Evolutionary conservation across 1,140 invertebrate genomes (phyloP), one percentile per base, ranked within the genome.

Genomic region (Sinonovacula constricta): DNA sequence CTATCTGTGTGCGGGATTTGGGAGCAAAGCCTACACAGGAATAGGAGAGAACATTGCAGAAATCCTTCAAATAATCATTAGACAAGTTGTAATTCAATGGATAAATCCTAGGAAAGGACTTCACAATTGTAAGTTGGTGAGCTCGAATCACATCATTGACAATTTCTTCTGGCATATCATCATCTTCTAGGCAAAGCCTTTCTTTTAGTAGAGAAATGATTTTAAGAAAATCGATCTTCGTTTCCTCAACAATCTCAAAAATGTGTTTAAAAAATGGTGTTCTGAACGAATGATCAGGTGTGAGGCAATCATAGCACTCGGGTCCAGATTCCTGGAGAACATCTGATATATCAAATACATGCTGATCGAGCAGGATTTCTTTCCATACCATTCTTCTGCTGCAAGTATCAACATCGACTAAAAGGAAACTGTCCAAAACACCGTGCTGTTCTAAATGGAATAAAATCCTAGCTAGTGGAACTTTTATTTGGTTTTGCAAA

Each of bases 21-120:
- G 14, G 2, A 3, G 18, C 12, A 56, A 34, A 15, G 26, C 10
- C 5, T 51, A 28, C 26, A 0, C 36, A 18, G 7, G 5, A n/a
- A 39, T 62, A 53, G 1, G 75, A 78, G n/a, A 49, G 26, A 7
- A 69, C n/a, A 70, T 69, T 70, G 49, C 66, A 78, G 33, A 69
- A 78, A 56, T 78, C 75, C 12, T 34, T 34, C 3, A 69, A 34
- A 24, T 78, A 78, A n/a, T 78, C 75, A 0, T 31, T 49, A n/a
- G 28, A 22, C 28, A 69, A 36, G n/a, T 0, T 26, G 30, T 30
- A 15, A 10, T 26, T 34, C 0, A 15, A n/a, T 10, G 28, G 5
- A 18, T 49, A 28, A 34, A 12, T 12, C 26, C 62, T 28, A 53
- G 36, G 0, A 3, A 63, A 1, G 24, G 60, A 30, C 14, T 53